Evolutionary conservation across 2,113 vertebrate species (phyloP).

Genomic region (Ictidomys tridecemlineatus): DNA sequence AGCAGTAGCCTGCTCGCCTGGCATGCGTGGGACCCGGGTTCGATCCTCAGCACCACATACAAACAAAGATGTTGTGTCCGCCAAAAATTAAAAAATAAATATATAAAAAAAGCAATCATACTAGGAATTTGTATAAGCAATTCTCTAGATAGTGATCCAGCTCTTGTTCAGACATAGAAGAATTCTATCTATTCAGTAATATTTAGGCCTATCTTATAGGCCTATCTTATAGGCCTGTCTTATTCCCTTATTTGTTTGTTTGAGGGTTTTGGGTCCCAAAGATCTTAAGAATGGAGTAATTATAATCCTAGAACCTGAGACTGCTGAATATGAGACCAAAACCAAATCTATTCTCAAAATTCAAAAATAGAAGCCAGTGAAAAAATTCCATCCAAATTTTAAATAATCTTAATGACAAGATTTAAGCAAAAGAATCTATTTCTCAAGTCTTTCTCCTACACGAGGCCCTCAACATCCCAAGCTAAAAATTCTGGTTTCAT

Average conservation of each 20-base stretch:
- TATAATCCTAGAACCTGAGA: not conserved
- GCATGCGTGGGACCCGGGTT: no score
- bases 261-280: not conserved
- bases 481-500: not conserved
- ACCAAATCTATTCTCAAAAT: conserved; percentile 45
- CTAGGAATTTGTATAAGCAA: conserved; percentile 9
- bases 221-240: not conserved
- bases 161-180: not conserved
- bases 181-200: not conserved
- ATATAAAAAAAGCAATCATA: not conserved
- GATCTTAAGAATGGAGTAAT: conserved; percentile 20
- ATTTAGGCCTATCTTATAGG: not conserved
- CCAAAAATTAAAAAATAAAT: no score
- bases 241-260: not conserved
- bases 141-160: conserved; percentile 34
- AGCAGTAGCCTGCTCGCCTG: no score
- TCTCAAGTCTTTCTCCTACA: not conserved
- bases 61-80: no score
- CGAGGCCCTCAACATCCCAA: not conserved
- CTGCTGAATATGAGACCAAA: not conserved
- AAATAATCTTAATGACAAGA: conserved; percentile 20
- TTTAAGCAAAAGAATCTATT: conserved; percentile 29
- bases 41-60: no score
- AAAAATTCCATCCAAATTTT: conserved; percentile 15
- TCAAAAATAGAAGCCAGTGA: conserved; percentile 34